Evolutionary conservation across 2,113 vertebrate genomes (phyloP), one percentile per base, ranked within the genome.

Genomic region (Takifugu flavidus): DNA sequence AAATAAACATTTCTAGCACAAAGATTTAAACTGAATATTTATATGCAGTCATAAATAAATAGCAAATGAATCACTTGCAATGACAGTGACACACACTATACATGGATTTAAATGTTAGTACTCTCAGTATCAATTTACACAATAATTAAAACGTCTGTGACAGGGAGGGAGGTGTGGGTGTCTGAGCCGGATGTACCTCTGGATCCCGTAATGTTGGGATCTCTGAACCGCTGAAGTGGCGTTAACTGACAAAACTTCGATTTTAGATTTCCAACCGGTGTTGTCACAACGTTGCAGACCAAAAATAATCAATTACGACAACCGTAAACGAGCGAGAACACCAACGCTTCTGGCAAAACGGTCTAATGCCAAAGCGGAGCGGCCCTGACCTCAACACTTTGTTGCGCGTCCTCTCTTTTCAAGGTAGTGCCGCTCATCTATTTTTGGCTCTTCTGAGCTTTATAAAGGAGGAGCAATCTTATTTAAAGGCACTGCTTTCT

Each of bases 11-110:
- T 42, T 71, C 55, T 63, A 75, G 42, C 77, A 86, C 70, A 77
- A 63, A 77, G 29, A 65, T 54, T 53, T 79, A 46, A 81, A 82
- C 43, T 20, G 58, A 57, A 56, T 70, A 70, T 28, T 56, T 39
- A 67, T 70, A 69, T 31, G 59, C 39, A 62, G 72, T 73, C 65
- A 83, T 82, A 86, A 88, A 89, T 88, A 89, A 87, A 87, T 78
- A 87, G 6, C n/a, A 78, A 80, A 50, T 82, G 61, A 80, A 75
- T 83, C 70, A 83, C 65, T 54, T 59, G 39, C 42, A 66, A 52
- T 66, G 46, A 78, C 61, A 73, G 53, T 31, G 66, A 67, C 72
- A 63, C 62, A 73, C 62, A 73, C 70, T 63, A 79, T 59, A 79
- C 74, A 85, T 59, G 59, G 28, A 72, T 73, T 59, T 69, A 3